These are phyloP conservation scores for Miniopterus natalensis DNA, from an alignment of 2,113 vertebrate species.

Conservation along the genomic window DNA sequence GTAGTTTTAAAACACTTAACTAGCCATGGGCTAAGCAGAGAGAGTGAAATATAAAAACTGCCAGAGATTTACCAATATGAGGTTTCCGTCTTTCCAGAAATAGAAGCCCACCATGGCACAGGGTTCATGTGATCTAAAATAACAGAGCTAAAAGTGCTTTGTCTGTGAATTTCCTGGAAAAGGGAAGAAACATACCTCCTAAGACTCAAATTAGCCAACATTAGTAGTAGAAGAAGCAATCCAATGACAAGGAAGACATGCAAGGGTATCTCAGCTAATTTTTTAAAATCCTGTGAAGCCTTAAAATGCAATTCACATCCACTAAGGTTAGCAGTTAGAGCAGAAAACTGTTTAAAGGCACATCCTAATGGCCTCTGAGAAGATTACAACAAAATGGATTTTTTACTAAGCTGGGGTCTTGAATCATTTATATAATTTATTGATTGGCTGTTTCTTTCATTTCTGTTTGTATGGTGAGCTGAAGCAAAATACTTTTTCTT, in stretches of 20 bases:
- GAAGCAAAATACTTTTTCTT: constrained; percentile 47
- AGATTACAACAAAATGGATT: constrained; percentile 61
- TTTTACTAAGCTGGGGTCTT: constrained; percentile 55
- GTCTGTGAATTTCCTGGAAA: constrained; percentile 18
- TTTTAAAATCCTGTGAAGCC: constrained; percentile 18
- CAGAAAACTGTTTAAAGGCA: constrained; percentile 61
- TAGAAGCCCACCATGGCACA: neutral
- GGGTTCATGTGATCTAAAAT: constrained; percentile 1
- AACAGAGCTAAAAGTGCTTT: neutral
- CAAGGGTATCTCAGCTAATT: constrained; percentile 1
- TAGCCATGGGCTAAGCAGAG: neutral
- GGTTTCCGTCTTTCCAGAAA: constrained; percentile 27
- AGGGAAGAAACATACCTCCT: neutral
- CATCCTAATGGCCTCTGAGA: constrained; percentile 63
- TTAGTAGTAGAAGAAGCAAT: neutral
- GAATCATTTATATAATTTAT: constrained; percentile 64
- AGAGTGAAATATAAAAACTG: constrained; percentile 37
- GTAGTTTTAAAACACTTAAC: neutral
- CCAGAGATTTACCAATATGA: constrained; percentile 20
- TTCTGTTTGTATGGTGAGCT: constrained; percentile 32
- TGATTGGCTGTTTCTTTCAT: constrained; percentile 65
- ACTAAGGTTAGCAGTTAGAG: constrained; percentile 11
- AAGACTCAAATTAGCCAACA: neutral
- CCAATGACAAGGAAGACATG: neutral
- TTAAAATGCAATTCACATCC: constrained; percentile 29